Base-by-base conservation (phyloP, 2,113 vertebrate genomes). In the Xenus cinereus region DNA sequence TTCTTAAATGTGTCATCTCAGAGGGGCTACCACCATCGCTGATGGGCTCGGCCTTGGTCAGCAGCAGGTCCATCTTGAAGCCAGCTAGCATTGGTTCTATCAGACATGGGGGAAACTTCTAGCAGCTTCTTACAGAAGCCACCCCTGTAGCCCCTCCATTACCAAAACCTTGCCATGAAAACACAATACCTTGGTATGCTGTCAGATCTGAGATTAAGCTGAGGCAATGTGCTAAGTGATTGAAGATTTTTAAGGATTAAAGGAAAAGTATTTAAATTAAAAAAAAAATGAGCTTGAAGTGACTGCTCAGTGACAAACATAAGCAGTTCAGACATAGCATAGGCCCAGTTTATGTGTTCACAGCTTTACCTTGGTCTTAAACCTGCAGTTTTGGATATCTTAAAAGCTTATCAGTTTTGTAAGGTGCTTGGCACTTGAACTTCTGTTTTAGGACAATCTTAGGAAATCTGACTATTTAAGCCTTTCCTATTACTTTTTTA, bases 11-110 rank as follows among this genome's bases (percentile, higher is more conserved):
- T 23, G 4, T 43, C 26, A 23, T 15, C 22, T 9, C 45, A 45
- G 45, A 45, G 45, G 12, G 4, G 16, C 57, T 39, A 28, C 27
- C 18, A 3, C 21, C 6, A 6, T 20, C 6, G 5, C 46, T 89
- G n/a, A 32, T 60, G 51, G 35, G 4, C 64, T 81, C 0, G 0
- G 18, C 57, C 63, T 81, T 54, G 63, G 33, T 46, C 27, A 43
- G 22, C 2, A 0, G 43, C 1, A 0, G 17, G 22, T 48, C n/a
- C 2, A 0, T 20, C 22, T 19, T 33, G 21, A 22, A 81, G 33
- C 41, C 1, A 7, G 6, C 6, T 82, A 66, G 22, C 8, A 8
- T 14, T 51, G 67, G 23, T 10, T 41, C 14, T 28, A 1, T 50
- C 4, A 2, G 32, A 23, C 14, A 17, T 8, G 8, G 35, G 35